Percentiles rank a stretch among this genome's conserved stretches.
These are phyloP conservation scores for Entomobrya proxima DNA, from an alignment of 2,888 invertebrate genomes.

Conservation along the genomic window DNA sequence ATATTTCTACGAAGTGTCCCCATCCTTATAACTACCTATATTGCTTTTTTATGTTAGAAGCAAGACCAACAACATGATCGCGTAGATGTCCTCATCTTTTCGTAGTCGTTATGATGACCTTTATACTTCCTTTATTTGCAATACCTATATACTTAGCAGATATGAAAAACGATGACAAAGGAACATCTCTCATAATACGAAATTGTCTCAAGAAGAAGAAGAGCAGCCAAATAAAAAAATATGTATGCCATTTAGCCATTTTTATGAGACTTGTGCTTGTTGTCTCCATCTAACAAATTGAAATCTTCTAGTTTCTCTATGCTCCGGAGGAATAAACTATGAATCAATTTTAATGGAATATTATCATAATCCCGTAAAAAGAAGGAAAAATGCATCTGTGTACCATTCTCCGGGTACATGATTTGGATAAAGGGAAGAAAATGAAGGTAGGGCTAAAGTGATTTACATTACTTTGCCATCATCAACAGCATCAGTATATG, in stretches of 20 bases:
- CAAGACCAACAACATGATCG: background rate
- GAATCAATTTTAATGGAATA: constrained; percentile 25
- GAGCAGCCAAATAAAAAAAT: no score
- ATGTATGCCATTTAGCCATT: constrained; percentile 22
- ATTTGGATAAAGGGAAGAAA: background rate
- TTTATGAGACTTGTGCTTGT: constrained; percentile 17
- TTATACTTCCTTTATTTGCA: constrained; percentile 21
- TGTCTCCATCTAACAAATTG: background rate
- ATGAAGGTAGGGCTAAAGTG: background rate
- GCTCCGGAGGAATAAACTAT: constrained; percentile 2
- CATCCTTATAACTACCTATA: background rate
- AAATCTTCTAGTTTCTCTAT: background rate
- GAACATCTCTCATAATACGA: background rate
- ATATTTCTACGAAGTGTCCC: background rate
- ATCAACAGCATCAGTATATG: background rate
- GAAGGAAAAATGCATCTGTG: background rate
- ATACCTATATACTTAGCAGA: background rate
- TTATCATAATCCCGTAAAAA: background rate
- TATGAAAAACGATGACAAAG: background rate
- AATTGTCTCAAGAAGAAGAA: constrained; percentile 14
- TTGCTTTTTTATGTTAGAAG: constrained; percentile 9
- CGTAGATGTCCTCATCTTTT: background rate
- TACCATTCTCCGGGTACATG: no score
- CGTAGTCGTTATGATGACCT: constrained; percentile 17
- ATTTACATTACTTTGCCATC: constrained; percentile 8